phyloP scores from a whole-genome alignment of 2,888 invertebrate species.

The Cerceris rybyensis region DNA sequence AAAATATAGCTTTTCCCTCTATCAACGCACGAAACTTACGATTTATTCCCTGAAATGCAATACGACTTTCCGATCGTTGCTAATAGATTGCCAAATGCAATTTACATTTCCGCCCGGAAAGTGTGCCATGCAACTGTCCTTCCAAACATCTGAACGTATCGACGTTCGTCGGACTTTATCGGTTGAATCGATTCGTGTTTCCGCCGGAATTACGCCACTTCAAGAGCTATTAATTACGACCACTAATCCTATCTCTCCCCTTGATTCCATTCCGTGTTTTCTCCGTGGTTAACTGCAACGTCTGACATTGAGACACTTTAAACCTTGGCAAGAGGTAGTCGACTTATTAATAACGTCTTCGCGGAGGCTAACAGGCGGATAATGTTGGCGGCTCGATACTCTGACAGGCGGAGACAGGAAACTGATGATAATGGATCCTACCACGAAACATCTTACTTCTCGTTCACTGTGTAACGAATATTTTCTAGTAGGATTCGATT shows the following conservation, averaged over 20 bases:
- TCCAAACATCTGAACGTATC: background rate
- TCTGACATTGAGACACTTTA: constrained; percentile 20
- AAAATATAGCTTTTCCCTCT: no score
- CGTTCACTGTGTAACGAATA: background rate
- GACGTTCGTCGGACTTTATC: background rate
- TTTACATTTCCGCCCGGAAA: no score
- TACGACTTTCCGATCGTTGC: no score
- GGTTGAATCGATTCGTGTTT: constrained; percentile 34
- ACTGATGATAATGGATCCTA: constrained; percentile 19
- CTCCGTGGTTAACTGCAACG: background rate
- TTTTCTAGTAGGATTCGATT: no score
- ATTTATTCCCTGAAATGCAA: no score
- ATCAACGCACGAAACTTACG: no score
- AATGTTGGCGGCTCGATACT: constrained; percentile 4
- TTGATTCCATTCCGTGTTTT: constrained; percentile 19
- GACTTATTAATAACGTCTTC: constrained; percentile 46
- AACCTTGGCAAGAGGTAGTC: constrained; percentile 59
- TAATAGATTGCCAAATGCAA: no score
- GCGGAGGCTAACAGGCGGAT: constrained; percentile 15
- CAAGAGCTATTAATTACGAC: constrained; percentile 49
- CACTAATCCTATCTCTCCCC: constrained; percentile 30
- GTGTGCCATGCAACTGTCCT: background rate
- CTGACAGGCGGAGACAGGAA: constrained; percentile 23
- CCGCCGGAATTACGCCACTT: constrained; percentile 52
- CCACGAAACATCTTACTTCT: constrained; percentile 10